Evolutionary conservation across 2,113 vertebrate genomes (phyloP), one percentile per base, ranked within the genome.

Genomic region (Pithys albifrons): DNA sequence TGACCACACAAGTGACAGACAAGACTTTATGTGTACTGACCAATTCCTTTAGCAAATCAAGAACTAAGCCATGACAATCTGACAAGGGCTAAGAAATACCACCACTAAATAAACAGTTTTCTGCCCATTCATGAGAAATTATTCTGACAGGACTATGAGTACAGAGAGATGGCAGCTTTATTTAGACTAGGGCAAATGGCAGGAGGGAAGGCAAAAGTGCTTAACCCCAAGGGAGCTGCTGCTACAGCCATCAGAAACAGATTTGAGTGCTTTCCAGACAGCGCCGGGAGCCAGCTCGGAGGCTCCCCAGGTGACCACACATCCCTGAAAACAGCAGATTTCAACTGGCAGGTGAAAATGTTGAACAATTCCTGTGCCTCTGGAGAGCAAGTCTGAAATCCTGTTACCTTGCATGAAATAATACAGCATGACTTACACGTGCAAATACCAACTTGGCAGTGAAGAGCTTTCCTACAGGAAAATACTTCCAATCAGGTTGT

Each of bases 281-380:
- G 39, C 1, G 35, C 75, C 82, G 84, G 64, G 54, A 91, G 71
- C 29, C 93, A 90, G 27, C 23, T 85, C 81, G 33, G 58, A 46
- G 62, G 51, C 55, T 71, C 43, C 48, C 54, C 25, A 39, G 39
- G 52, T 33, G 90, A 81, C 51, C 52, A 52, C 33, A 64, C 23
- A 27, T 27, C 45, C 35, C 61, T 52, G 48, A 33, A 83, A 86
- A 91, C 85, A 28, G 29, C 5, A 57, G 17, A 94, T 96, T 93
- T 84, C 85, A 89, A 61, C 14, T 91, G 85, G 35, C 76, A 94
- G 79, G 76, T 81, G 69, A 94, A 90, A 89, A 58, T 46, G 31
- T 39, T 81, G 85, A 88, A 89, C 20, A 39, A 23, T 46, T 79
- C 58, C 20, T 51, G 41, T 43, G 48, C 85, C 54, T 33, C 25